Conservation (phyloP, 2,113 vertebrate species). For the Platichthys stellatus region DNA sequence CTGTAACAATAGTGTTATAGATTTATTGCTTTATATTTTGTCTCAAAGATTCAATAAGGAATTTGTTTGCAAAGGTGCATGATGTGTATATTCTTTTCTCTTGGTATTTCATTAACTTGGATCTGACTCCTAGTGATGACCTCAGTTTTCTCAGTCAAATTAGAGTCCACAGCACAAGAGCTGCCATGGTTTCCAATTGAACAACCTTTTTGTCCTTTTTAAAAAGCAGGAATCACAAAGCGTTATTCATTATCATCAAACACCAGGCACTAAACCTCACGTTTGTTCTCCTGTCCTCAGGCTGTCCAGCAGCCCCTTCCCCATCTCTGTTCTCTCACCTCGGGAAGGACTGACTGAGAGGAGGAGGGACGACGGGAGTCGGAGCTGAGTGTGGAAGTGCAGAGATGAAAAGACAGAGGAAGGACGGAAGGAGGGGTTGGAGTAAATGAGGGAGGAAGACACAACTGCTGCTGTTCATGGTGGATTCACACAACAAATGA, state of each 20-base stretch:
- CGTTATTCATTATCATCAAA: neutral
- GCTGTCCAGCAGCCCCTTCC: slow-evolving; percentile 82
- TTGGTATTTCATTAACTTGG: too few species aligned
- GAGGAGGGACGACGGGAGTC: slow-evolving; percentile 79
- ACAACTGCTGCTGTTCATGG: slow-evolving; percentile 67
- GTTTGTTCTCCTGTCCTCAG: slow-evolving; percentile 70
- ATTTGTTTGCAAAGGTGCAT: too few species aligned
- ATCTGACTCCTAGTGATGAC: too few species aligned
- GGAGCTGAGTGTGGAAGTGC: slow-evolving; percentile 71
- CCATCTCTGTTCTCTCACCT: slow-evolving; percentile 80
- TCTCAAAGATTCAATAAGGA: too few species aligned
- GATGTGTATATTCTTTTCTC: too few species aligned
- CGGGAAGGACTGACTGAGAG: slow-evolving; percentile 78
- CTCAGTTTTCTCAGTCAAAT: too few species aligned
- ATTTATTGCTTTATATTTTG: too few species aligned
- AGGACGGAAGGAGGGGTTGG: slow-evolving; percentile 30
- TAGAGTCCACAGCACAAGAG: neutral
- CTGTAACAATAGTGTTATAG: too few species aligned
- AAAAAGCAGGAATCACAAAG: slow-evolving; percentile 5
- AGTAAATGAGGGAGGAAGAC: slow-evolving; percentile 61
- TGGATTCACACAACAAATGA: slow-evolving; percentile 68
- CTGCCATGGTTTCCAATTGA: neutral
- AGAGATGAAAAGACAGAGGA: slow-evolving; percentile 13
- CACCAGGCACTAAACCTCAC: slow-evolving; percentile 1
- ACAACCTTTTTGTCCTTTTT: neutral